Percentiles rank a stretch among this genome's conserved stretches.
phyloP scores from a whole-genome alignment of 2,888 invertebrate genomes.

The Cinara cedri region DNA sequence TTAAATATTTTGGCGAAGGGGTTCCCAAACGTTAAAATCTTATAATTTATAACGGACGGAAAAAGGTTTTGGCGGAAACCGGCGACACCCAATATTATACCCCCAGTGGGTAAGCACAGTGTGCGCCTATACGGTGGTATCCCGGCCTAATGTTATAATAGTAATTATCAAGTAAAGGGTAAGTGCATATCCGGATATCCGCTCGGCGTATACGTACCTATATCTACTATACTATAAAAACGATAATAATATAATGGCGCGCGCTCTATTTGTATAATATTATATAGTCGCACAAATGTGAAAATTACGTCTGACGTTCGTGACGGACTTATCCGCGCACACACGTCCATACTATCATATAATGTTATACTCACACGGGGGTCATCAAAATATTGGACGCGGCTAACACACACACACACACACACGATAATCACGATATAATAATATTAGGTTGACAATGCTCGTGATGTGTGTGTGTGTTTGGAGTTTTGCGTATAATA shows the following conservation, averaged over 20 bases:
- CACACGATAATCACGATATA: conserved; percentile 24
- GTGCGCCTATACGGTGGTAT: no score
- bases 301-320: conserved; percentile 26
- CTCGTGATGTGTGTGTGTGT: not conserved
- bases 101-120: no score
- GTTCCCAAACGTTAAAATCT: no score
- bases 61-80: no score
- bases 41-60: no score
- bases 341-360: not conserved
- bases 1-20: no score
- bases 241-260: not conserved
- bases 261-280: not conserved
- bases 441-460: not conserved
- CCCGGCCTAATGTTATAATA: not conserved
- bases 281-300: not conserved
- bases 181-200: conserved; percentile 15
- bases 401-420: not conserved
- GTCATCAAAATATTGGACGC: conserved; percentile 33
- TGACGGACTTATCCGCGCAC: conserved; percentile 16
- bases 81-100: no score
- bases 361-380: not conserved
- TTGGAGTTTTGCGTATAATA: not conserved
- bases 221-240: not conserved
- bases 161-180: conserved; percentile 31
- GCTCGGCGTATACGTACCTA: not conserved